These are phyloP conservation scores for Sebastes reedi DNA, from an alignment of 2,797 vertebrate genomes.

Conservation along the genomic window DNA sequence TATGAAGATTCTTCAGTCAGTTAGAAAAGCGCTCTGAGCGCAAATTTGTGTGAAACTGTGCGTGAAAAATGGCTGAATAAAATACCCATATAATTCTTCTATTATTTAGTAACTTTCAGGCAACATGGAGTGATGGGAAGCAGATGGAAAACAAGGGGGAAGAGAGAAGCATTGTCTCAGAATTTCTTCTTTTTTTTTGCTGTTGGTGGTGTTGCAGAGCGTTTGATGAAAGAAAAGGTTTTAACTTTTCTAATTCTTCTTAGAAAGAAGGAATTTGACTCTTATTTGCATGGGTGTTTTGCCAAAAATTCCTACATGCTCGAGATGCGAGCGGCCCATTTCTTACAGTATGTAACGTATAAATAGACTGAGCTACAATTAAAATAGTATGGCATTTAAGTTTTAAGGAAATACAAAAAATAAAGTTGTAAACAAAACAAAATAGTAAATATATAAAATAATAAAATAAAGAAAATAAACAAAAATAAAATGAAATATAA, in stretches of 20 bases:
- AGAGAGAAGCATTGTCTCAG: slow-evolving; percentile 29
- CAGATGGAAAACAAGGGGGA: slow-evolving; percentile 50
- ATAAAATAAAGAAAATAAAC: background rate
- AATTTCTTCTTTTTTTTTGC: background rate
- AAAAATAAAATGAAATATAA: too few relatives aligned
- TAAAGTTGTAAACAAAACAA: background rate
- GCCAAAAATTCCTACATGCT: background rate
- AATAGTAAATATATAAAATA: background rate
- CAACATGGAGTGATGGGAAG: slow-evolving; percentile 59
- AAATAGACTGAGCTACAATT: background rate
- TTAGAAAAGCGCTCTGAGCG: slow-evolving; percentile 77
- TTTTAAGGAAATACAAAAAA: background rate
- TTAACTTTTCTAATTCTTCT: background rate
- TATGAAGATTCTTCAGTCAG: slow-evolving; percentile 68
- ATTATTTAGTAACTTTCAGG: slow-evolving; percentile 83
- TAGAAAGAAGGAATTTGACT: background rate
- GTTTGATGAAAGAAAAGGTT: background rate
- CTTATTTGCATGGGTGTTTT: background rate
- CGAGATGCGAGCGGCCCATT: background rate
- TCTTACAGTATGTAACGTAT: too few relatives aligned
- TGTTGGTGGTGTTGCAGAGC: background rate
- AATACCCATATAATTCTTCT: slow-evolving; percentile 78
- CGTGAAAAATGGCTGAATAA: slow-evolving; percentile 80
- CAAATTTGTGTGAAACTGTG: slow-evolving; percentile 84
- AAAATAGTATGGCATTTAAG: background rate